Conservation (phyloP, 53 echinoderm and acorn worm species). For the Henricia sp. region DNA sequence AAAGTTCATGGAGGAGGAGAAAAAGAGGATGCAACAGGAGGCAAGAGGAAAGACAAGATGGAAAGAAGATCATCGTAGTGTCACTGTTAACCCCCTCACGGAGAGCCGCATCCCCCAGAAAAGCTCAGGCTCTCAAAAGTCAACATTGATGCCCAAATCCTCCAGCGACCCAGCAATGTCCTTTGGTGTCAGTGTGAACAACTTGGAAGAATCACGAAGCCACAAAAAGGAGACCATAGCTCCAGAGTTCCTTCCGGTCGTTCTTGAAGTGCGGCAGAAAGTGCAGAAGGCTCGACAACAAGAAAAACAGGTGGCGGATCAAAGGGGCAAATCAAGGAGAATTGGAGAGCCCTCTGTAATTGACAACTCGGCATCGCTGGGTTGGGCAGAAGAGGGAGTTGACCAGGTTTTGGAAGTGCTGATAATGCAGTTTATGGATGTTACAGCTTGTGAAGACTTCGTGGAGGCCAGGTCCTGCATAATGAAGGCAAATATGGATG, state of each 20-base stretch:
- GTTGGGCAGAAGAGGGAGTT: slow-evolving; percentile 3
- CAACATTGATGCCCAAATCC: not conserved
- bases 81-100: not conserved
- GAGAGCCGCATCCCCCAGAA: too few relatives aligned
- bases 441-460: slow-evolving; percentile 58
- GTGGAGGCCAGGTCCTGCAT: slow-evolving; percentile 32
- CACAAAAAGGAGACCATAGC: slow-evolving; percentile 4
- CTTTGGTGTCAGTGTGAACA: not conserved
- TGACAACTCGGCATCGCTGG: slow-evolving; percentile 3
- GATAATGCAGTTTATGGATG: slow-evolving; percentile 62
- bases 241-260: slow-evolving; percentile 25
- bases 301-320: slow-evolving; percentile 4
- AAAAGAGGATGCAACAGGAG: not conserved
- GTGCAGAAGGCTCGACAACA: slow-evolving; percentile 13
- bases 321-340: not conserved
- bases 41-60: not conserved
- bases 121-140: not conserved
- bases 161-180: not conserved
- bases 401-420: slow-evolving; percentile 23
- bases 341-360: not conserved
- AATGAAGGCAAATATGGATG: slow-evolving; percentile 45
- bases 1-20: not conserved
- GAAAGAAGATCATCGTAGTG: not conserved
- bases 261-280: slow-evolving; percentile 40
- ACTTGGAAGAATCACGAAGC: not conserved